phyloP scores from a whole-genome alignment of 1,140 invertebrate species.

The Parapsyche elsis region DNA sequence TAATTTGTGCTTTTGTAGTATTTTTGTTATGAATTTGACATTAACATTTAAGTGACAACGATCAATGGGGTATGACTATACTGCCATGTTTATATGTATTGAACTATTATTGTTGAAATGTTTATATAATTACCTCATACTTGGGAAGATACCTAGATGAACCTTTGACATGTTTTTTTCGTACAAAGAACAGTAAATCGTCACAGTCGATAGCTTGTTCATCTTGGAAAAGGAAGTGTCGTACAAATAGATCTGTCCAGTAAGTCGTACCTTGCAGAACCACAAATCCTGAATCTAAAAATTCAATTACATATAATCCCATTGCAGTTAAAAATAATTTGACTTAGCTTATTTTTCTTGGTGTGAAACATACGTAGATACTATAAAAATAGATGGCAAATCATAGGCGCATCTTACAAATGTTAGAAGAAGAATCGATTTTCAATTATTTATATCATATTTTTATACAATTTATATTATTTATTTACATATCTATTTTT shows the following conservation, averaged over 20 bases:
- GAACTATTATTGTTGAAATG: not conserved
- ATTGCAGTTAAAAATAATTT: not conserved
- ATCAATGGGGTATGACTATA: conserved; percentile 4
- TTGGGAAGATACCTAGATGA: conserved; percentile 87
- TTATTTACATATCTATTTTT: too few relatives aligned
- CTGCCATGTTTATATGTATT: not conserved
- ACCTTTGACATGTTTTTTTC: conserved; percentile 89
- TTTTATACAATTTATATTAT: conserved; percentile 1
- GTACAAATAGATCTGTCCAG: conserved; percentile 95
- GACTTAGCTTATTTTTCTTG: not conserved
- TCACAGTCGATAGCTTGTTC: conserved; percentile 87
- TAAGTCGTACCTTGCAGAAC: conserved; percentile 92
- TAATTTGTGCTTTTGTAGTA: too few relatives aligned
- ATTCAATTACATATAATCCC: not conserved
- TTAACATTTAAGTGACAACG: not conserved
- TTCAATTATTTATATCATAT: conserved; percentile 26
- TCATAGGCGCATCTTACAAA: not conserved
- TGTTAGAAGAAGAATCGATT: not conserved
- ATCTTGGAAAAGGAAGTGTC: conserved; percentile 91
- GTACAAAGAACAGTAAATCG: conserved; percentile 95
- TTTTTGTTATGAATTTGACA: not conserved
- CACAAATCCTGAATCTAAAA: conserved; percentile 87
- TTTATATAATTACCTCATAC: conserved; percentile 77
- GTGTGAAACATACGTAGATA: not conserved
- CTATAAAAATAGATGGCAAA: not conserved